Conservation (phyloP, 2,113 vertebrate species). For the Protomyctophum bolini region DNA sequence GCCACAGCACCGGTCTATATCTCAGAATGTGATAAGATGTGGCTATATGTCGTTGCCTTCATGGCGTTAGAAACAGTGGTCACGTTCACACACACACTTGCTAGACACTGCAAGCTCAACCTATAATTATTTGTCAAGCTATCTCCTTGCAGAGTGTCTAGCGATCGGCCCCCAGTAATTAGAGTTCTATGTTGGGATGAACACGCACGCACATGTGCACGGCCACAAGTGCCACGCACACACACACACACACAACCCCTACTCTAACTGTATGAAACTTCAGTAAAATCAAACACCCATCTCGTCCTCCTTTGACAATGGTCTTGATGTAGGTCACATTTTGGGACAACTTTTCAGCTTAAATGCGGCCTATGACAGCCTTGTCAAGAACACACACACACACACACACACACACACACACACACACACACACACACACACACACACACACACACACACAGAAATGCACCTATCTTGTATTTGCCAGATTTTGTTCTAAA, state of each 20-base stretch:
- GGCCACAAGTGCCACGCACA: too few relatives aligned
- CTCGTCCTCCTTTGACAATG: too few relatives aligned
- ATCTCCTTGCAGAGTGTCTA: slow-evolving; percentile 62
- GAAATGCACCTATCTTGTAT: slow-evolving; percentile 24
- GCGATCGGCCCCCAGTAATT: slow-evolving; percentile 62
- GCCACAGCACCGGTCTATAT: slow-evolving; percentile 50
- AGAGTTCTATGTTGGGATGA: slow-evolving; percentile 73
- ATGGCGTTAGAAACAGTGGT: slow-evolving; percentile 40
- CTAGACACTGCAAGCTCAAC: slow-evolving; percentile 58
- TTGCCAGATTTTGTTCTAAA: slow-evolving; percentile 9
- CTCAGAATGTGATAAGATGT: slow-evolving; percentile 62
- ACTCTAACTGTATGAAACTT: too few relatives aligned
- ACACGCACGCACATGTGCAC: background rate
- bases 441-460: background rate
- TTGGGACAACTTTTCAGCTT: too few relatives aligned
- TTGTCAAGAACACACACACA: slow-evolving; percentile 7
- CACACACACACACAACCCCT: background rate
- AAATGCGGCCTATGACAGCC: too few relatives aligned
- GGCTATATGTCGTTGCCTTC: slow-evolving; percentile 34
- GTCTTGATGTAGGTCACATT: too few relatives aligned
- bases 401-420: background rate
- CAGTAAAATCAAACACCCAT: too few relatives aligned
- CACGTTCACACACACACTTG: slow-evolving; percentile 38
- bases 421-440: background rate
- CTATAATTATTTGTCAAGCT: slow-evolving; percentile 76